Conservation (phyloP, 2,797 vertebrate species). For the Spondyliosoma cantharus region DNA sequence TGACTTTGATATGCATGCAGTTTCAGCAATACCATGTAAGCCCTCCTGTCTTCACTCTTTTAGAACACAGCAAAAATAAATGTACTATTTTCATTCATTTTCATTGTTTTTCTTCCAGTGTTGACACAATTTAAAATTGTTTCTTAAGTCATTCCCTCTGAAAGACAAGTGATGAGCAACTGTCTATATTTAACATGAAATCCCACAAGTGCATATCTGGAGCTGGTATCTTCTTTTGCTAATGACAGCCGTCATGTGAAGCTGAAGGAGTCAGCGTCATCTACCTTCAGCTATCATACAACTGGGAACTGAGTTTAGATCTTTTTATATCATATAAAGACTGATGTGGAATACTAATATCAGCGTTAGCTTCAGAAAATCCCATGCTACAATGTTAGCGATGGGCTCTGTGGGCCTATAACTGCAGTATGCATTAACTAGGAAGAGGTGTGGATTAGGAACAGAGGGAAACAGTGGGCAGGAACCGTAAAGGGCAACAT, state of each 20-base stretch:
- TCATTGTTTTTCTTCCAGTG: too few species aligned
- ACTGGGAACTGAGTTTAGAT: constrained; percentile 14
- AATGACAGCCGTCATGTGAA: background rate
- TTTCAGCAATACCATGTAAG: background rate
- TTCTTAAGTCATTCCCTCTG: background rate
- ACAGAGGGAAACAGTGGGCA: constrained; percentile 30
- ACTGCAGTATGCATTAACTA: constrained; percentile 45
- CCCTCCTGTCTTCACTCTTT: background rate
- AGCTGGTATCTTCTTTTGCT: background rate
- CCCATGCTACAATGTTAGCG: constrained; percentile 16
- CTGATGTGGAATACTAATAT: constrained; percentile 35
- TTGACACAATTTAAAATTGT: background rate
- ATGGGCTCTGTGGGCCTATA: constrained; percentile 27
- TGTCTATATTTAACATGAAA: background rate
- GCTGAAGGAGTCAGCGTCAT: background rate
- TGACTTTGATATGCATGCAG: background rate
- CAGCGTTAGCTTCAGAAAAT: constrained; percentile 1
- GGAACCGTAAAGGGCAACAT: constrained; percentile 54
- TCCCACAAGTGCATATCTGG: background rate
- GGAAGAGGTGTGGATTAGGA: constrained; percentile 27
- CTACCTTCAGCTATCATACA: background rate
- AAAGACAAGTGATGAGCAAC: background rate
- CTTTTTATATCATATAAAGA: constrained; percentile 25
- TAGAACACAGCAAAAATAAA: background rate
- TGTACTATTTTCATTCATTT: background rate